phyloP scores from a whole-genome alignment of 2,888 invertebrate genomes.

The Drosophila sordidapex region DNA sequence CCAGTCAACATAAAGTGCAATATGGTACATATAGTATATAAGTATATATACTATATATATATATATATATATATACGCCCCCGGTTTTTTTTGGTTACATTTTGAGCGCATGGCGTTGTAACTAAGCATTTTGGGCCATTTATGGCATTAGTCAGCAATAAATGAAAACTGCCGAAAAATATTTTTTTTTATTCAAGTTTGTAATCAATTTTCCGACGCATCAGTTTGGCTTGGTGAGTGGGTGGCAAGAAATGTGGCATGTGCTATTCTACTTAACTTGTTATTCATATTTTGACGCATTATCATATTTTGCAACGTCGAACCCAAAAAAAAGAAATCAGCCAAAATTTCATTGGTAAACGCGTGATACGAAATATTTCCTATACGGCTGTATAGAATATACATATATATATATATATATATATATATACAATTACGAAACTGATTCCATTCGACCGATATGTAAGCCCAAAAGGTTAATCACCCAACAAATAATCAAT shows the following conservation, averaged over 20 bases:
- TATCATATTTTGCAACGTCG: conserved; percentile 9
- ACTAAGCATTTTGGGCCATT: conserved; percentile 13
- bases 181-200: conserved; percentile 8
- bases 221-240: conserved; percentile 33
- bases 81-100: conserved; percentile 15
- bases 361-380: neutral
- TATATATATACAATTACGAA: neutral
- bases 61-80: conserved; percentile 25
- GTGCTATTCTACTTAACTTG: conserved; percentile 32
- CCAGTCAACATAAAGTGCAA: conserved; percentile 45
- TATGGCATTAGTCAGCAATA: conserved; percentile 32
- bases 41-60: neutral
- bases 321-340: conserved; percentile 2
- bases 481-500: neutral
- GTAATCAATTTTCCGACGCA: conserved; percentile 1
- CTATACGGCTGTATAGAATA: neutral
- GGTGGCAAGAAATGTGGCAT: conserved; percentile 23
- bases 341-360: conserved; percentile 1
- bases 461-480: neutral
- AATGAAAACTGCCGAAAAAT: conserved; percentile 27
- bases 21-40: conserved; percentile 4
- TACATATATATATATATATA: neutral
- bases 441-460: neutral
- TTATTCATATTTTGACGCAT: neutral
- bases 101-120: conserved; percentile 33